Evolutionary conservation across 30 jellyfish, hydroid and myxozoan genomes (phyloP).

Genomic region (Sanderia malayensis): DNA sequence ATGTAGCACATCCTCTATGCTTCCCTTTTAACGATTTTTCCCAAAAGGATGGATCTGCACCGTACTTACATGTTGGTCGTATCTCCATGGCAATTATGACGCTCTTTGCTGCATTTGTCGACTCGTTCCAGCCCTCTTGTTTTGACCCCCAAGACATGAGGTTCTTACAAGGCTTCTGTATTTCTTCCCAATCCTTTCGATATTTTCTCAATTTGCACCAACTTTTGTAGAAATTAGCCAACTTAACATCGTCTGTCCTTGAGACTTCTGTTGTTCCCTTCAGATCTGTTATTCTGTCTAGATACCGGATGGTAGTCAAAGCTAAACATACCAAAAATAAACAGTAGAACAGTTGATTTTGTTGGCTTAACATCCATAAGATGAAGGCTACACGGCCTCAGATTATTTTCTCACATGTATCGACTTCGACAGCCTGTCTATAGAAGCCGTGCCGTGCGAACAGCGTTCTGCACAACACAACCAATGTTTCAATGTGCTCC

Average conservation of each 20-base stretch:
- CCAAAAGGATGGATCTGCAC: too few relatives aligned
- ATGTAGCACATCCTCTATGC: too few relatives aligned
- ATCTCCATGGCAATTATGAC: slow-evolving; percentile 58
- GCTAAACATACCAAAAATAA: slow-evolving; percentile 9
- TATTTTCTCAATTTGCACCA: slow-evolving; percentile 52
- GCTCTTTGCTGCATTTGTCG: slow-evolving; percentile 55
- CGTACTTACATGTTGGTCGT: slow-evolving; percentile 55
- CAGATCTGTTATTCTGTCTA: background rate
- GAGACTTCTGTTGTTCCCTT: background rate
- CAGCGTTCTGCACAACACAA: too few relatives aligned
- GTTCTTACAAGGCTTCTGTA: slow-evolving; percentile 59
- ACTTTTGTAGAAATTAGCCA: slow-evolving; percentile 28
- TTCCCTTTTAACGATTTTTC: too few relatives aligned
- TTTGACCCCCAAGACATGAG: slow-evolving; percentile 65
- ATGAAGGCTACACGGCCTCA: too few relatives aligned
- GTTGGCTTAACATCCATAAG: too few relatives aligned
- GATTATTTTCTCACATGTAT: too few relatives aligned
- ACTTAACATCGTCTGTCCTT: slow-evolving; percentile 9
- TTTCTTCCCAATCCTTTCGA: slow-evolving; percentile 57
- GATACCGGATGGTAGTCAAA: slow-evolving; percentile 9
- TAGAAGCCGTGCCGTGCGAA: too few relatives aligned
- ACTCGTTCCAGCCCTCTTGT: slow-evolving; percentile 45
- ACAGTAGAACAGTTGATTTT: slow-evolving; percentile 9
- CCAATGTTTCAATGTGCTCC: too few relatives aligned
- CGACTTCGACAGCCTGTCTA: too few relatives aligned